Evolutionary conservation across 2,888 invertebrate species (phyloP), one percentile per base, ranked within the genome.

Genomic region (Orgyia antiqua): DNA sequence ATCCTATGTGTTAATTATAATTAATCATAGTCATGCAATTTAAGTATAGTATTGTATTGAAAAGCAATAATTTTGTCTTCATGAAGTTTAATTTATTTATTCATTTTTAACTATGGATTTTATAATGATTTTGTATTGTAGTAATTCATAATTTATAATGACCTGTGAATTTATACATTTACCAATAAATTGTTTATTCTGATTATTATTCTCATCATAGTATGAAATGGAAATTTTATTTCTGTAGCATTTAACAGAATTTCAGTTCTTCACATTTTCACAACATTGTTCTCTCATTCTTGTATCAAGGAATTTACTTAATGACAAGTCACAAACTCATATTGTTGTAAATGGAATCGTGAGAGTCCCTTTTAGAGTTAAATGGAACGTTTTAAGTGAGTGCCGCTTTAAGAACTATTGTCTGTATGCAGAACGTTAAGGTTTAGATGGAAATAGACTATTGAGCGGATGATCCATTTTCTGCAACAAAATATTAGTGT

Each of bases 381-480:
- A 76, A 73, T 75, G 68, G 73, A 59, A 62, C 75, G 63, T 67
- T 77, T 68, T 70, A 69, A 78, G 75, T 70, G 67, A 67, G 68
- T 61, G 58, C 68, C 59, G 62, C 68, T 72, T 66, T 71, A 69
- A 71, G 74, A 68, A 72, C 71, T 65, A 75, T 77, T 76, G 71
- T 76, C 68, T 72, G 52, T 63, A 64, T 65, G 68, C 61, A 58
- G 56, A 65, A 50, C 63, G 55, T 65, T 60, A 54, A 63, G 63
- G 71, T 71, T 72, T 63, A 59, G 62, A 67, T 68, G 72, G 66
- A 71, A 75, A 70, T 70, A 72, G 71, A 71, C 70, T 67, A 71
- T 69, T 61, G 63, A 68, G 62, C 56, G 49, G 38, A 45, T 51
- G 56, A 65, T 71, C 63, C 70, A 69, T 70, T 71, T 65, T 50